Evolutionary conservation across 2,888 invertebrate species (phyloP).

Genomic region (Odontothrips loti): DNA sequence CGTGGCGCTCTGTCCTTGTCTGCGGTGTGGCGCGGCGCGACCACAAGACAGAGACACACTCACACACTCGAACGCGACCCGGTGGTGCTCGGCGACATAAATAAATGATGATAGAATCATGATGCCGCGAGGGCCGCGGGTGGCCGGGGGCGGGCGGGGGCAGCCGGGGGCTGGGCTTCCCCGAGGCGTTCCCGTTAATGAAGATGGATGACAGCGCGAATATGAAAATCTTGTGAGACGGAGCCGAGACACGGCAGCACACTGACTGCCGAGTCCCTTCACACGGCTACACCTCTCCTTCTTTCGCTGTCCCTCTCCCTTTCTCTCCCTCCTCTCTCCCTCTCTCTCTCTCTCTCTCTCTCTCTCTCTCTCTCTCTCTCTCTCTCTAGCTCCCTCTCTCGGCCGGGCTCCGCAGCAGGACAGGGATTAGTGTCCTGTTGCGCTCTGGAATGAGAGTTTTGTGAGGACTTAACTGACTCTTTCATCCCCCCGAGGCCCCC

Average conservation of each 20-base stretch:
- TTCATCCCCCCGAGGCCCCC: too few relatives aligned
- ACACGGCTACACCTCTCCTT: background rate
- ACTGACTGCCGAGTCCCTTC: background rate
- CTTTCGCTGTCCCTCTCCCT: background rate
- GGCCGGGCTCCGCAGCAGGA: too few relatives aligned
- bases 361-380: too few relatives aligned
- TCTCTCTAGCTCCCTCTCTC: too few relatives aligned
- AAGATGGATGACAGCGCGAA: conserved; percentile 9
- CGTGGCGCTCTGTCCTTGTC: background rate
- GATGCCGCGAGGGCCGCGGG: background rate
- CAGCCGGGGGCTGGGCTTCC: background rate
- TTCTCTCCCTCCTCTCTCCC: background rate
- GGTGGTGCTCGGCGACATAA: background rate
- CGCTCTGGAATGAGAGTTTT: too few relatives aligned
- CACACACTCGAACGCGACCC: too few relatives aligned
- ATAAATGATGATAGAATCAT: conserved; percentile 20
- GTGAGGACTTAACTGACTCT: too few relatives aligned
- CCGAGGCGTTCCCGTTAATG: background rate
- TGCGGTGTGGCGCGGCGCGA: background rate
- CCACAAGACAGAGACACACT: too few relatives aligned
- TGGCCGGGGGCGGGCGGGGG: background rate
- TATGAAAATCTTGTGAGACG: background rate
- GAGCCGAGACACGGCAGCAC: too few relatives aligned
- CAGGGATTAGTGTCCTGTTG: too few relatives aligned
- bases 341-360: too few relatives aligned